A percentile compares a stretch with the other conserved stretches of the same genome.
These are phyloP conservation scores for Asobara japonica DNA, from an alignment of 1,140 invertebrate species.

Conservation along the genomic window DNA sequence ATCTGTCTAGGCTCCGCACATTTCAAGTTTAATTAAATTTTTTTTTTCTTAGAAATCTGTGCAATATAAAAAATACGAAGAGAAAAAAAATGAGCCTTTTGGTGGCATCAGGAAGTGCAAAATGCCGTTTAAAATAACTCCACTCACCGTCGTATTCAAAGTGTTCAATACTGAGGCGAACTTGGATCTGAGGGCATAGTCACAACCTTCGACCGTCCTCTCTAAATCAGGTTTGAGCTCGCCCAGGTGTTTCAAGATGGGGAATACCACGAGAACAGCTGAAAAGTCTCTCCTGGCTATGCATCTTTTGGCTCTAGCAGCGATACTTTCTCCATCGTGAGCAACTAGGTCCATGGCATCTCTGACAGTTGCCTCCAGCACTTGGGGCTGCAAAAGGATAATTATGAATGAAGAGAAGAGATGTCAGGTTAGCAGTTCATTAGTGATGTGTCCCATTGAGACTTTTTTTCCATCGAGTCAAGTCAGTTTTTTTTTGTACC, in stretches of 20 bases:
- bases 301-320: conserved; percentile 79
- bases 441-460: too few species aligned
- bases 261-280: conserved; percentile 85
- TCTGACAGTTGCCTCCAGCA: conserved; percentile 86
- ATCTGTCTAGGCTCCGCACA: too few species aligned
- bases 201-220: conserved; percentile 78
- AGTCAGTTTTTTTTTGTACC: too few species aligned
- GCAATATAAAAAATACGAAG: too few species aligned
- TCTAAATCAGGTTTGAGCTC: conserved; percentile 87
- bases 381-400: conserved; percentile 83
- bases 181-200: conserved; percentile 76
- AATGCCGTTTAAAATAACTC: background rate
- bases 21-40: too few species aligned
- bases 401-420: too few species aligned
- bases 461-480: too few species aligned
- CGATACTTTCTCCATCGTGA: conserved; percentile 86
- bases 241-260: conserved; percentile 84
- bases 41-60: too few species aligned
- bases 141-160: conserved; percentile 76
- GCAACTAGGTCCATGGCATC: conserved; percentile 87
- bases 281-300: conserved; percentile 84
- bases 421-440: too few species aligned
- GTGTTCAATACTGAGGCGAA: conserved; percentile 79
- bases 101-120: conserved; percentile 22
- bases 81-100: conserved; percentile 27